Evolutionary conservation across 2,888 invertebrate genomes (phyloP), one percentile per base, ranked within the genome.

Genomic region (Fabriciana adippe): DNA sequence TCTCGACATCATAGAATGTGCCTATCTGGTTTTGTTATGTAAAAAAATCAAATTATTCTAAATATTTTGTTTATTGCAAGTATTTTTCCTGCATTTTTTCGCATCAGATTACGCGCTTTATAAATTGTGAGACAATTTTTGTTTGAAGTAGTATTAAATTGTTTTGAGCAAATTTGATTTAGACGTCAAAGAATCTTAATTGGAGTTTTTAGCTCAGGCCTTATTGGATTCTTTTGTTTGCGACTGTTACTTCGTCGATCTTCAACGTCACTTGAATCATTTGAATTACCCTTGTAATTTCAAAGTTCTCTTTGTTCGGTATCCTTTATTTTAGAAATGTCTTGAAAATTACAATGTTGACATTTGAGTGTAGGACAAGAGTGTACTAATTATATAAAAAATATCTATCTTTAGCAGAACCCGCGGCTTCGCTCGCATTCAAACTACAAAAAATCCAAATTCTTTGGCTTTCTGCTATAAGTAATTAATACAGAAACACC

Each of bases 171-270:
- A 35, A 55, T 55, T 55, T 55, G 41, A 55, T 55, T 55, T 35
- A 41, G 55, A 55, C n/a, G 16, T 55, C 55, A 55, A 55, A 55
- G 41, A 41, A 41, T 55, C 55, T 16, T 35, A 35, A 35, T n/a
- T 8, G 55, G 55, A n/a, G 8, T 35, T 55, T 55, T 55, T 55
- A 35, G 55, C 16, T 55, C n/a, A 16, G 5, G 8, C 16, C 16
- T 31, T 55, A 55, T 55, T 55, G 55, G n/a, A 55, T 41, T 55
- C 55, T 55, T 41, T 55, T 55, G 35, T 55, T 55, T 55, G 41
- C 16, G 4, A 55, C 31, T 4, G 35, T 31, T 35, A 35, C 55
- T 35, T 55, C 31, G n/a, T 6, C 26, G 55, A 55, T 55, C n/a
- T n/a, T 35, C 11, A 55, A 35, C n/a, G 35, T 35, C 31, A 55